These are phyloP conservation scores for Sebastiscus tertius DNA, from an alignment of 2,797 vertebrate genomes.

Conservation along the genomic window DNA sequence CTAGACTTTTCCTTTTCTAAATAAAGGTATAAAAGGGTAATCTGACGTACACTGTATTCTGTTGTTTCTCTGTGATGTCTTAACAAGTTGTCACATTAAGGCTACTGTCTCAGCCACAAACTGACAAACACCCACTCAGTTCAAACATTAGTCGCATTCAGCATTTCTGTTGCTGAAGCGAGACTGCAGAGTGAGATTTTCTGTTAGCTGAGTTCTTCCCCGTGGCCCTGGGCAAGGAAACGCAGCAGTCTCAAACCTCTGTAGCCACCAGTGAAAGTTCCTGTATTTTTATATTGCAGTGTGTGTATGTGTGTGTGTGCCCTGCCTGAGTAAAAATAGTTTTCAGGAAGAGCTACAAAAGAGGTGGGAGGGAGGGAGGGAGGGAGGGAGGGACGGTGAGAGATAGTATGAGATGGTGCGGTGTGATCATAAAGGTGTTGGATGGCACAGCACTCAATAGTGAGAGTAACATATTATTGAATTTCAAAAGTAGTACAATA, in stretches of 20 bases:
- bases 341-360: conserved; percentile 30
- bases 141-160: conserved; percentile 38
- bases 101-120: conserved; percentile 19
- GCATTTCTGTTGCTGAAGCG: conserved; percentile 11
- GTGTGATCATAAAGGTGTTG: not conserved
- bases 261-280: conserved; percentile 24
- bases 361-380: conserved; percentile 2
- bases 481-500: conserved; percentile 12
- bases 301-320: not conserved
- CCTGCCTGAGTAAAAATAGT: conserved; percentile 37
- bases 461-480: conserved; percentile 4
- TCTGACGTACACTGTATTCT: not conserved
- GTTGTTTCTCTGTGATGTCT: conserved; percentile 22
- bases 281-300: conserved; percentile 11
- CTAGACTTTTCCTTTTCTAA: conserved; percentile 4
- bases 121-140: conserved; percentile 35
- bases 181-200: conserved; percentile 4
- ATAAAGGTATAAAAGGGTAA: conserved; percentile 26
- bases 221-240: conserved; percentile 6
- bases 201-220: conserved; percentile 15
- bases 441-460: not conserved
- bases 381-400: not conserved
- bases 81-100: conserved; percentile 45
- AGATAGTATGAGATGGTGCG: not conserved
- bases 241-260: conserved; percentile 12